phyloP scores from a whole-genome alignment of 2,888 invertebrate species.

The Choreutis nemorana region DNA sequence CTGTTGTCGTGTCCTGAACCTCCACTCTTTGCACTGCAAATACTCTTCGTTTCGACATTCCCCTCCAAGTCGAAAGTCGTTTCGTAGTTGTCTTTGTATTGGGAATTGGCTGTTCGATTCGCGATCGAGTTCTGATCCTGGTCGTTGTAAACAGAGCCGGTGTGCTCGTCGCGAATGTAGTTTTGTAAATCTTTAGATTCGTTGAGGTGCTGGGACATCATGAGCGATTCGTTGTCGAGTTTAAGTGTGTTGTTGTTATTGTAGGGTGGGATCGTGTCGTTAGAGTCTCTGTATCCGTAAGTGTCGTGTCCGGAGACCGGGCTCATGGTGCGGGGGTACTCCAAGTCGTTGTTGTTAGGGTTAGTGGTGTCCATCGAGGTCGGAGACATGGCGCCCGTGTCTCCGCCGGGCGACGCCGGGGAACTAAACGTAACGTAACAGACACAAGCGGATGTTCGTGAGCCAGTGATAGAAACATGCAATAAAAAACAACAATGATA shows the following conservation, averaged over 20 bases:
- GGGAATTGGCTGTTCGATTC: slow-evolving; percentile 38
- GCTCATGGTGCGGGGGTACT: slow-evolving; percentile 46
- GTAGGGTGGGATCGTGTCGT: slow-evolving; percentile 23
- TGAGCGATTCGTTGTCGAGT: slow-evolving; percentile 54
- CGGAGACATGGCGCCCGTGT: slow-evolving; percentile 50
- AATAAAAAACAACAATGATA: slow-evolving; percentile 38
- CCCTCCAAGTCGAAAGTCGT: slow-evolving; percentile 92
- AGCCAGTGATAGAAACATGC: slow-evolving; percentile 63
- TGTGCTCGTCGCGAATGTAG: slow-evolving; percentile 36
- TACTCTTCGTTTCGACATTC: slow-evolving; percentile 90
- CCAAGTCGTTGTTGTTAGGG: slow-evolving; percentile 32
- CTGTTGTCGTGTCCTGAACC: slow-evolving; percentile 83
- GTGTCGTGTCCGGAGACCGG: slow-evolving; percentile 66
- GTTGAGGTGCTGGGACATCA: slow-evolving; percentile 45
- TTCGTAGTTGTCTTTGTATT: slow-evolving; percentile 78
- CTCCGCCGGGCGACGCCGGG: slow-evolving; percentile 45
- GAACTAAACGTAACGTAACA: no score
- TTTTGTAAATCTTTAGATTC: slow-evolving; percentile 56
- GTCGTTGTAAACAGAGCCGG: slow-evolving; percentile 41
- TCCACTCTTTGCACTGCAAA: slow-evolving; percentile 81
- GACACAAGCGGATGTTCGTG: slow-evolving; percentile 62
- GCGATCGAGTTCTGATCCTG: slow-evolving; percentile 34
- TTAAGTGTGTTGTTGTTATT: slow-evolving; percentile 60
- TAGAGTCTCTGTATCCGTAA: slow-evolving; percentile 55
- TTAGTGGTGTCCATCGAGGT: slow-evolving; percentile 35